Base-by-base conservation (phyloP, 2,888 invertebrate species). In the Stegophylla sp. region DNA sequence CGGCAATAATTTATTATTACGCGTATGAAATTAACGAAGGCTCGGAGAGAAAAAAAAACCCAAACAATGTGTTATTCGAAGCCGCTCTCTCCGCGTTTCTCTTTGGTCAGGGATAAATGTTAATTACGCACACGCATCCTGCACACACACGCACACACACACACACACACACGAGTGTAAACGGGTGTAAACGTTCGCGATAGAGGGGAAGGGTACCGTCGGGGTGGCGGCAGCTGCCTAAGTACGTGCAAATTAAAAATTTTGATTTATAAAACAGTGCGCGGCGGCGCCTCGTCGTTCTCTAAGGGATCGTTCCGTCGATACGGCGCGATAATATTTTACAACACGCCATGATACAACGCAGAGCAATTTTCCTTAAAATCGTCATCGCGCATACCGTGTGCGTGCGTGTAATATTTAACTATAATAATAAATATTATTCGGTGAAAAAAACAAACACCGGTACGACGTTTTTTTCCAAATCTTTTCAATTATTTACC, bases 201-300 rank as follows among this genome's bases (percentile, higher is more conserved):
- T 34, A 34, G 34, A 56, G 23, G 56, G 56, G 56, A 7, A 34
- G 3, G 34, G 34, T 7, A 34, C n/a, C n/a, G n/a, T 53, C 53
- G 53, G 5, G n/a, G 51, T n/a, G 9, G 53, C 5, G 53, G 28
- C 34, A 1, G 43, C 15, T 20, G 28, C 23, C 12, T 1, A 28
- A 73, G 59, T 23, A 61, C 26, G 61, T 20, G 28, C 51, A 63
- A 61, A 74, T 74, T 74, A 74, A 74, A 74, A 74, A 63, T 74
- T 74, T 74, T 74, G 74, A 74, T 74, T 74, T 63, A 74, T 74
- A 63, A 69, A 69, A 69, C 69, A 51, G 26, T 20, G 67, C 28
- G 28, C 10, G 0, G 7, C 66, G 2, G 1, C 17, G 34, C 2
- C 3, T 12, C 51, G n/a, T 23, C 23, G 23, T 56, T 41, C 53